phyloP scores from a whole-genome alignment of 2,888 invertebrate genomes.

The Homarus gammarus region DNA sequence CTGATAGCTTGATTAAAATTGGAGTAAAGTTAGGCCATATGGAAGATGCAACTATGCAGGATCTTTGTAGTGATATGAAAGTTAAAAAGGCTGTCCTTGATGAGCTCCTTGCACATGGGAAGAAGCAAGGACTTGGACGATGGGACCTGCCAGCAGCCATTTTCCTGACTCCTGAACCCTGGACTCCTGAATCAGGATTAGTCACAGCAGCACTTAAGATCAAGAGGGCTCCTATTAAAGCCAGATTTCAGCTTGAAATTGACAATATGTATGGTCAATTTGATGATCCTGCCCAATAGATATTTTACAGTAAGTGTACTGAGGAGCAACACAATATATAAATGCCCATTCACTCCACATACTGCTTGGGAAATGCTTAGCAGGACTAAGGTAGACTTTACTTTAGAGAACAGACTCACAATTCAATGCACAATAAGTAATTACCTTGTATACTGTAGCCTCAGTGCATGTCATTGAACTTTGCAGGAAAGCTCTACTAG shows the following conservation, averaged over 20 bases:
- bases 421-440: too few relatives aligned
- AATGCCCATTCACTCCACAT: not conserved
- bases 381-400: too few relatives aligned
- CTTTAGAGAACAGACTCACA: too few relatives aligned
- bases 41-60: constrained; percentile 77
- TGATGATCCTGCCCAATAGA: not conserved
- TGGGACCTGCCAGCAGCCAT: constrained; percentile 95
- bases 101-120: constrained; percentile 90
- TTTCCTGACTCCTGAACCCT: constrained; percentile 89
- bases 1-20: constrained; percentile 78
- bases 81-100: constrained; percentile 90
- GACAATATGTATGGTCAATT: constrained; percentile 54
- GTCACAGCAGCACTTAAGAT: constrained; percentile 99
- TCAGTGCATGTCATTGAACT: too few relatives aligned
- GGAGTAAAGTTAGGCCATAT: constrained; percentile 45
- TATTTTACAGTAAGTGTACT: too few relatives aligned
- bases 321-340: too few relatives aligned
- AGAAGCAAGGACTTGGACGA: constrained; percentile 88
- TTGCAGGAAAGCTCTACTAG: too few relatives aligned
- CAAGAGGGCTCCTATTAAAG: constrained; percentile 79
- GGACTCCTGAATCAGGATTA: constrained; percentile 98
- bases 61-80: constrained; percentile 86
- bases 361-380: not conserved
- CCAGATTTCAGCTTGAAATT: constrained; percentile 49
- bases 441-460: too few relatives aligned